Evolutionary conservation across 2,888 invertebrate genomes (phyloP).

Genomic region (Aspidapion aeneum): DNA sequence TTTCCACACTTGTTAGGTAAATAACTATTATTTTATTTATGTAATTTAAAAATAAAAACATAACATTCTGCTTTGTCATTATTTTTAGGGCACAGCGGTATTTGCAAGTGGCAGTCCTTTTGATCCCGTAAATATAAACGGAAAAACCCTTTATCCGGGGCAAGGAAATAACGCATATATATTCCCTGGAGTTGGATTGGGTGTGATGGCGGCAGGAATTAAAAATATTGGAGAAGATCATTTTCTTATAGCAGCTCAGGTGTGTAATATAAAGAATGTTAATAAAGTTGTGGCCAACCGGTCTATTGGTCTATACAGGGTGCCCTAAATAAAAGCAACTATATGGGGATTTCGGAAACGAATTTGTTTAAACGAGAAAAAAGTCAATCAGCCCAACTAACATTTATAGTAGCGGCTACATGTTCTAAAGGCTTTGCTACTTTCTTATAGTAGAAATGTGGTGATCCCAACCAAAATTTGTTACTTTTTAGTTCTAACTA

Average conservation of each 20-base stretch:
- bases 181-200: constrained; percentile 94
- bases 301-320: constrained; percentile 7
- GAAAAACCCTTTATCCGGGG: constrained; percentile 81
- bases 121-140: constrained; percentile 75
- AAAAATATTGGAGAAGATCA: constrained; percentile 87
- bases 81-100: constrained; percentile 74
- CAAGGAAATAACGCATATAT: constrained; percentile 99
- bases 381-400: constrained; percentile 55
- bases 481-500: too few relatives aligned
- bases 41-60: too few relatives aligned
- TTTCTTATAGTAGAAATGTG: too few relatives aligned
- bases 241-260: constrained; percentile 86
- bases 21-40: too few relatives aligned
- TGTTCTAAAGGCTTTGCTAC: too few relatives aligned
- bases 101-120: constrained; percentile 99
- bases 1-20: too few relatives aligned
- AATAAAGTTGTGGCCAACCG: constrained; percentile 21
- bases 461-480: too few relatives aligned
- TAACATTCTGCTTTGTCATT: too few relatives aligned
- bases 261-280: constrained; percentile 44
- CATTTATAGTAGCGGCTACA: too few relatives aligned
- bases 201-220: constrained; percentile 90
- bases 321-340: neutral
- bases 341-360: too few relatives aligned
- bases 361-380: too few relatives aligned